phyloP scores from a whole-genome alignment of 1,140 invertebrate species.

The Geopemphigus sp. region DNA sequence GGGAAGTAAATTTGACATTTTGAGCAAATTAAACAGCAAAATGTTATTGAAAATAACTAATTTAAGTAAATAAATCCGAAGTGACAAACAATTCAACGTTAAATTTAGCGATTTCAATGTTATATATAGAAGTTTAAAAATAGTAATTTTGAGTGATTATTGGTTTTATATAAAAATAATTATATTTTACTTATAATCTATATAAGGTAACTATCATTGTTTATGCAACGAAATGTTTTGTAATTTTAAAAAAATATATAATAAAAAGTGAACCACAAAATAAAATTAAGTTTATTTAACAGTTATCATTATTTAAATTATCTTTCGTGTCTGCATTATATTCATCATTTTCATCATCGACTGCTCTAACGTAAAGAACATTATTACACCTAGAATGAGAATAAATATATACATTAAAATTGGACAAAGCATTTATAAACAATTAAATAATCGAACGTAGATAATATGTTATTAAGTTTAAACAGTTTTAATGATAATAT shows the following conservation, averaged over 20 bases:
- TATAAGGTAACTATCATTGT: not conserved
- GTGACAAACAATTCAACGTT: too few species aligned
- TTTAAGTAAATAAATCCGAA: too few species aligned
- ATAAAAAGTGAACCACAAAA: not conserved
- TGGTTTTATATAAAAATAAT: not conserved
- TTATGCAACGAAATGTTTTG: not conserved
- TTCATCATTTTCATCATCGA: constrained; percentile 96
- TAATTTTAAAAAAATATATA: not conserved
- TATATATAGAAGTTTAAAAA: too few species aligned
- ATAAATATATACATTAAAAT: too few species aligned
- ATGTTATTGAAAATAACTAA: too few species aligned
- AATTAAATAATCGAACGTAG: not conserved
- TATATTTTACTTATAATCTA: constrained; percentile 23
- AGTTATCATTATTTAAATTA: constrained; percentile 59
- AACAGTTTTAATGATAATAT: too few species aligned
- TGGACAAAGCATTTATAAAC: too few species aligned
- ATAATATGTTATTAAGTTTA: not conserved
- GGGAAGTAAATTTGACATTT: too few species aligned
- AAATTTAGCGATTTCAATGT: too few species aligned
- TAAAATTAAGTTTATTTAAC: constrained; percentile 16
- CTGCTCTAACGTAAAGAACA: constrained; percentile 92
- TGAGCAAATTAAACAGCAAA: too few species aligned
- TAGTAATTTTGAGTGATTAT: too few species aligned
- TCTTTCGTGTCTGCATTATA: constrained; percentile 86
- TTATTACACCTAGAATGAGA: constrained; percentile 83